phyloP scores from a whole-genome alignment of 1,140 invertebrate species.

The Augochlora pura region DNA sequence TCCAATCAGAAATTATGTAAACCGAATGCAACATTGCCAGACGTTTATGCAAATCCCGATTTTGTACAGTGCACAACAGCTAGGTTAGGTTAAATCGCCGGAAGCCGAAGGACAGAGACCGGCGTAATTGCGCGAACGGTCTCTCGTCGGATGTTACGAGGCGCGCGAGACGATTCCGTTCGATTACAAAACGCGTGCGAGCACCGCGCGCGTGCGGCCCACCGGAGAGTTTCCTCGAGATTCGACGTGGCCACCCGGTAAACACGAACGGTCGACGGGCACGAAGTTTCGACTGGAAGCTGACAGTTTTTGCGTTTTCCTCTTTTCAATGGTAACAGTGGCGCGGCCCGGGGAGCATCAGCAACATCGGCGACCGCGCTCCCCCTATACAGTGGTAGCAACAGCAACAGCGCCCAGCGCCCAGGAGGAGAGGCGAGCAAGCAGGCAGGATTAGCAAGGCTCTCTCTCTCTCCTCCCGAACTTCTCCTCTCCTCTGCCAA shows the following conservation, averaged over 20 bases:
- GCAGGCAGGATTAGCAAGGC: background rate
- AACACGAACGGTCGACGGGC: background rate
- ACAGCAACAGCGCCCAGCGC: background rate
- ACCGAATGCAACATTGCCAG: too few relatives aligned
- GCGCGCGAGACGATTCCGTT: too few relatives aligned
- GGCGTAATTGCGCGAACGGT: too few relatives aligned
- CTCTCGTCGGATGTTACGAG: too few relatives aligned
- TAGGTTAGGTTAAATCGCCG: too few relatives aligned
- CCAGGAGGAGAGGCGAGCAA: background rate
- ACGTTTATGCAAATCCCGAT: too few relatives aligned
- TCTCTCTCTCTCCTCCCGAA: background rate
- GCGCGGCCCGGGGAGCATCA: background rate
- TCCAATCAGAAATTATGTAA: too few relatives aligned
- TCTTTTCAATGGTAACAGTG: background rate
- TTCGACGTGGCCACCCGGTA: background rate
- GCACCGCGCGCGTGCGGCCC: too few relatives aligned
- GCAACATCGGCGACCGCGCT: background rate
- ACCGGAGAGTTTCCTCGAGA: too few relatives aligned
- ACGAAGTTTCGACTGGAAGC: background rate
- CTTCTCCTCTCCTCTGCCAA: background rate
- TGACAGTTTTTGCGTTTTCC: background rate
- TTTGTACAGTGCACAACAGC: too few relatives aligned
- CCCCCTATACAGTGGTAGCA: background rate
- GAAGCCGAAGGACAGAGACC: too few relatives aligned
- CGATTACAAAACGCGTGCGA: too few relatives aligned